phyloP scores from a whole-genome alignment of 2,113 vertebrate species.

The Plectropomus leopardus region DNA sequence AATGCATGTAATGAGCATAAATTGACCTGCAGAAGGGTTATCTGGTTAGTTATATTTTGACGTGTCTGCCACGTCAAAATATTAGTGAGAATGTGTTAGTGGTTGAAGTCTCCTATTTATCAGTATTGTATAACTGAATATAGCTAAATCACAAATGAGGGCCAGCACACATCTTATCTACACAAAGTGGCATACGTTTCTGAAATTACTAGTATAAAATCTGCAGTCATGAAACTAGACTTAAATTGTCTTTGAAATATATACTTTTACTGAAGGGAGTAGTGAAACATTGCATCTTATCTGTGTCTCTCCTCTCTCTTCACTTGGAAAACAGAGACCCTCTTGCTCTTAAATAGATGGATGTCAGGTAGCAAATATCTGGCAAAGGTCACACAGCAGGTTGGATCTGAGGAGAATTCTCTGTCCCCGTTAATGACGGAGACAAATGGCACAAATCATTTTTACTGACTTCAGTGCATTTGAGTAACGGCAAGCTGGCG shows the following conservation, averaged over 20 bases:
- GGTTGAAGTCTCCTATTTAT: background rate
- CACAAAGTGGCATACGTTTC: background rate
- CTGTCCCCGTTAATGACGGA: conserved; percentile 26
- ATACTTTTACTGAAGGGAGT: background rate
- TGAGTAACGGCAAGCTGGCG: background rate
- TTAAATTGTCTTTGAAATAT: background rate
- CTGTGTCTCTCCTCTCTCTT: background rate
- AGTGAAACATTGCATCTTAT: background rate
- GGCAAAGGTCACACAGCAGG: conserved; percentile 27
- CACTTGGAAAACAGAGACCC: background rate
- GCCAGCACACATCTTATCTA: background rate
- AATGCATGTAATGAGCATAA: too few relatives aligned
- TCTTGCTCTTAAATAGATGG: conserved; percentile 5
- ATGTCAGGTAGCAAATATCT: conserved; percentile 31
- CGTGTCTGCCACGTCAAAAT: too few relatives aligned
- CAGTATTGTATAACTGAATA: background rate
- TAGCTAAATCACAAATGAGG: background rate
- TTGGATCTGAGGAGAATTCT: conserved; percentile 14
- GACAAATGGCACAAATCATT: conserved; percentile 34
- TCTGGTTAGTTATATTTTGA: too few relatives aligned
- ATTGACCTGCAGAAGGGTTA: too few relatives aligned
- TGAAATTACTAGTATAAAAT: background rate
- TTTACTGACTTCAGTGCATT: conserved; percentile 4
- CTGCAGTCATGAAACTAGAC: background rate
- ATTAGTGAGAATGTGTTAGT: too few relatives aligned